Conservation (phyloP, 1,140 invertebrate species). For the Drosophila sechellia region DNA sequence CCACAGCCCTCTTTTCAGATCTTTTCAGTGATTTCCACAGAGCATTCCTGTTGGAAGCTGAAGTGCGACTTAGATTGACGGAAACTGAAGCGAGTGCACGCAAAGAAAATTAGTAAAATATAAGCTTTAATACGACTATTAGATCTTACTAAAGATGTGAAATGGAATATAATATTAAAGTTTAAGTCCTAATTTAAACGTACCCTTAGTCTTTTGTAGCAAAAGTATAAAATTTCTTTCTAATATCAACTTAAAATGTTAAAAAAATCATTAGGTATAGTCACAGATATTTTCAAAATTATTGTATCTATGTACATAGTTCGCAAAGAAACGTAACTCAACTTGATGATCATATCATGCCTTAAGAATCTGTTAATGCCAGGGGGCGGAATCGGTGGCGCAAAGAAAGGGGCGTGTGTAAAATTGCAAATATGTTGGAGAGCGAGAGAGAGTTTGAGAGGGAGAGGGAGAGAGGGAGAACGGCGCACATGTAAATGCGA, state of each 20-base stretch:
- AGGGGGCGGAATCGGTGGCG: conserved; percentile 19
- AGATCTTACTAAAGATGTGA: no score
- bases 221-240: no score
- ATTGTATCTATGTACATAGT: background rate
- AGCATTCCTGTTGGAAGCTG: conserved; percentile 47
- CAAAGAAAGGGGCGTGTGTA: conserved; percentile 23
- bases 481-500: conserved; percentile 66
- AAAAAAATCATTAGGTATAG: no score
- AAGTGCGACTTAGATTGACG: conserved; percentile 70
- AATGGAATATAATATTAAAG: no score
- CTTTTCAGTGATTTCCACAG: conserved; percentile 17
- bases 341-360: background rate
- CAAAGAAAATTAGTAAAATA: background rate
- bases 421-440: conserved; percentile 56
- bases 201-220: no score
- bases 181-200: no score
- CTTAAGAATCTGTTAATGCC: background rate
- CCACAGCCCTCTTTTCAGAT: conserved; percentile 6
- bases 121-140: no score
- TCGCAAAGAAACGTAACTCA: background rate
- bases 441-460: conserved; percentile 17
- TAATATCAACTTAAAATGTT: no score
- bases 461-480: background rate
- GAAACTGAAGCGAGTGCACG: conserved; percentile 11
- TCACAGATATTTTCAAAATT: background rate